phyloP scores from a whole-genome alignment of 2,113 vertebrate genomes.

The Glaucidium brasilianum region DNA sequence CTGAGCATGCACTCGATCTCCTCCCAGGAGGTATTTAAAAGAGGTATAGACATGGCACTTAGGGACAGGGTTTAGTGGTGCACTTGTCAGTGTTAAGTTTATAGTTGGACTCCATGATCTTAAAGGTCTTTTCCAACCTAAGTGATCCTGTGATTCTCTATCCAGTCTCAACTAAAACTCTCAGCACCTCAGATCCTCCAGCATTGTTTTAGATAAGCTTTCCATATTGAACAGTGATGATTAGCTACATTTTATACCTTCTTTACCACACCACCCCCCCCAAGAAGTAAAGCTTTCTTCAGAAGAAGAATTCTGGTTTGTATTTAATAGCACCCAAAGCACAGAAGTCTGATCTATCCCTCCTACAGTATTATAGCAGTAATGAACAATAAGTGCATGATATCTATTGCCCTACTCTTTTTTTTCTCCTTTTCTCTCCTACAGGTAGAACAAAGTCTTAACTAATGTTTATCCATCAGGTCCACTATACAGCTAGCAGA shows the following conservation, averaged over 20 bases:
- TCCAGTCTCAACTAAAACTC: background rate
- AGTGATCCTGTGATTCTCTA: background rate
- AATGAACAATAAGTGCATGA: background rate
- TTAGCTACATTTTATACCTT: background rate
- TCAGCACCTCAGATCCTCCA: background rate
- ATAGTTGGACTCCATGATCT: background rate
- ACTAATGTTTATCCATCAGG: background rate
- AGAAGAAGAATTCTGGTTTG: background rate
- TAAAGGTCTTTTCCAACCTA: background rate
- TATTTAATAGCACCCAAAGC: background rate
- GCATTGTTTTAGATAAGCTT: background rate
- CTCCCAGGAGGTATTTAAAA: background rate
- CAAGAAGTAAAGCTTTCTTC: background rate
- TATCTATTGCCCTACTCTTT: background rate
- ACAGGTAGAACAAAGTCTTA: background rate
- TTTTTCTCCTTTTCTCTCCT: background rate
- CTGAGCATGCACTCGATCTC: background rate
- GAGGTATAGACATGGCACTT: background rate
- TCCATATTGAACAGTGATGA: rapidly evolving
- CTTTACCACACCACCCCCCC: no score
- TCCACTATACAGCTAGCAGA: background rate
- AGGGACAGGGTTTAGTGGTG: background rate
- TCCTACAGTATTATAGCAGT: background rate
- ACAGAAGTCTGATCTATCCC: background rate
- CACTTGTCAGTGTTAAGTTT: background rate